Percentiles rank a stretch among this genome's conserved stretches.
These are phyloP conservation scores for Psix sp. DNA, from an alignment of 1,140 invertebrate genomes.

Conservation along the genomic window DNA sequence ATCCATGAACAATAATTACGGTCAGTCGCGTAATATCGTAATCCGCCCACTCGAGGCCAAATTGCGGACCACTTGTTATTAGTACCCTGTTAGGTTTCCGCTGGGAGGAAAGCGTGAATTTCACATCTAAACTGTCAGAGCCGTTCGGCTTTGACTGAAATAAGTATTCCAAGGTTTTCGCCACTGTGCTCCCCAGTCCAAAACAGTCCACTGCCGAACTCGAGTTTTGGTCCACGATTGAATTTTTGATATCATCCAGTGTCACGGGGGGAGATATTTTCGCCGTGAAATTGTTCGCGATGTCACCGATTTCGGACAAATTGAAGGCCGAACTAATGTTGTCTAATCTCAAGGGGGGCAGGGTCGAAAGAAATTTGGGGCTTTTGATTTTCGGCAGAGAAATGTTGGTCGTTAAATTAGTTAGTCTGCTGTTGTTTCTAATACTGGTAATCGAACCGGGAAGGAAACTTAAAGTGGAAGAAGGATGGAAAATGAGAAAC, in stretches of 20 bases:
- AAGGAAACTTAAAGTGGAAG: too few species aligned
- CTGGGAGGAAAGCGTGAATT: conserved; percentile 67
- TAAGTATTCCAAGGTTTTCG: conserved; percentile 11
- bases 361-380: too few species aligned
- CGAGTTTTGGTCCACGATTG: neutral
- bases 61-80: conserved; percentile 73
- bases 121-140: conserved; percentile 62
- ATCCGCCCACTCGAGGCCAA: conserved; percentile 77
- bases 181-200: conserved; percentile 24
- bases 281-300: neutral
- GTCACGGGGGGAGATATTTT: neutral
- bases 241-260: too few species aligned
- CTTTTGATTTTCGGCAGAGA: too few species aligned
- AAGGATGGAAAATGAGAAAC: neutral
- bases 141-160: conserved; percentile 37
- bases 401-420: too few species aligned
- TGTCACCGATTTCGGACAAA: neutral
- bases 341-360: too few species aligned
- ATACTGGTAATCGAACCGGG: too few species aligned
- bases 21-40: conserved; percentile 19
- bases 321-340: too few species aligned
- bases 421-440: too few species aligned
- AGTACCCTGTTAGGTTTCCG: conserved; percentile 56
- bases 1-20: conserved; percentile 35
- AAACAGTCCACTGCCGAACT: conserved; percentile 32